Evolutionary conservation across 2,888 invertebrate species (phyloP).

Genomic region (Acrocyrtus sp.): DNA sequence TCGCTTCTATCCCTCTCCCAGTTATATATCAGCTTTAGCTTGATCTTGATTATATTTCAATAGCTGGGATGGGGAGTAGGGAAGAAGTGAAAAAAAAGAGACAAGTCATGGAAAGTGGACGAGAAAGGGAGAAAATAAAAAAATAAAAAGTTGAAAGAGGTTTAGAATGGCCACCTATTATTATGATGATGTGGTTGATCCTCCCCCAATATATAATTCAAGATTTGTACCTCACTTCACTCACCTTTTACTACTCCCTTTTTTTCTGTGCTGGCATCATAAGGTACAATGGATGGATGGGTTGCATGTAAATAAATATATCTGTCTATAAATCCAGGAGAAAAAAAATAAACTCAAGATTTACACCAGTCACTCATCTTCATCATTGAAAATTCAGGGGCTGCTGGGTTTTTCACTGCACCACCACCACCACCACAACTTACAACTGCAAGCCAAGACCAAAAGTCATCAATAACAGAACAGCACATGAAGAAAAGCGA

Average conservation of each 20-base stretch:
- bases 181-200: conserved; percentile 53
- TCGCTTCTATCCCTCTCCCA: too few relatives aligned
- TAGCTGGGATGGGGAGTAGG: too few relatives aligned
- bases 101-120: too few relatives aligned
- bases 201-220: conserved; percentile 46
- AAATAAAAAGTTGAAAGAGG: too few relatives aligned
- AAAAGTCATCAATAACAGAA: conserved; percentile 34
- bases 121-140: too few relatives aligned
- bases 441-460: conserved; percentile 1
- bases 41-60: too few relatives aligned
- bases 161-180: conserved; percentile 45
- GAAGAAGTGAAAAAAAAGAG: too few relatives aligned
- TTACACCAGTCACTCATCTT: conserved; percentile 43
- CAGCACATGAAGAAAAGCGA: conserved; percentile 30
- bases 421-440: conserved; percentile 11
- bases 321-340: conserved; percentile 26
- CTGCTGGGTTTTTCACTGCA: too few relatives aligned
- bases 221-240: conserved; percentile 13
- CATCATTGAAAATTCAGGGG: conserved; percentile 47
- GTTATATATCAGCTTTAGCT: too few relatives aligned
- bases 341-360: conserved; percentile 9
- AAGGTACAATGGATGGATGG: conserved; percentile 16
- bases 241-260: conserved; percentile 14
- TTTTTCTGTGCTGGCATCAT: conserved; percentile 15
- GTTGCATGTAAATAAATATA: background rate